Percentiles rank a stretch among this genome's conserved stretches.
These are phyloP conservation scores for Rotaria socialis DNA, from an alignment of 2,888 invertebrate species.

Conservation along the genomic window DNA sequence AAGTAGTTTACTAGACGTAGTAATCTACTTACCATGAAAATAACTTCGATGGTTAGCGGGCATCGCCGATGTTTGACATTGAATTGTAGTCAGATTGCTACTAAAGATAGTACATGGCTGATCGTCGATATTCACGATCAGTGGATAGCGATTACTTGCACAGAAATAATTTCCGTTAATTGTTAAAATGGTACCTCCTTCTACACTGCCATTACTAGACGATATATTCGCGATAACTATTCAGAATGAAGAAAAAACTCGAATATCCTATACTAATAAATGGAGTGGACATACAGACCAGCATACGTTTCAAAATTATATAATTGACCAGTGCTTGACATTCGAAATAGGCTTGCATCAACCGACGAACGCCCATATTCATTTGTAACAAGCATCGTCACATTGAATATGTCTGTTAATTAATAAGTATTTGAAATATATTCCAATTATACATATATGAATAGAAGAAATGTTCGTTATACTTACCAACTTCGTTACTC, in stretches of 20 bases:
- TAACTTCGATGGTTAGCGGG: background rate
- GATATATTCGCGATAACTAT: slow-evolving; percentile 36
- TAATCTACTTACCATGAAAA: too few relatives aligned
- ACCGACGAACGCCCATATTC: slow-evolving; percentile 39
- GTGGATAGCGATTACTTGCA: background rate
- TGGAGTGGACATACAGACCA: background rate
- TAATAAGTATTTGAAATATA: too few relatives aligned
- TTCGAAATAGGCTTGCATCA: background rate
- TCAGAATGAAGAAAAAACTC: too few relatives aligned
- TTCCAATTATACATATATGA: too few relatives aligned
- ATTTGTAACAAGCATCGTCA: slow-evolving; percentile 37
- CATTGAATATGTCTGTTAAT: background rate
- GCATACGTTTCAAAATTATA: slow-evolving; percentile 41
- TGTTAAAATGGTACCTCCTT: slow-evolving; percentile 46
- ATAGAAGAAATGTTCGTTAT: too few relatives aligned
- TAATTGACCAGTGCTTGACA: slow-evolving; percentile 27
- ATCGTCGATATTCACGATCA: slow-evolving; percentile 21
- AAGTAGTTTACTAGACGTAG: too few relatives aligned
- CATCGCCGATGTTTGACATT: slow-evolving; percentile 12
- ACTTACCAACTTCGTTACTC: slow-evolving; percentile 33
- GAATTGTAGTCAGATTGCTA: background rate
- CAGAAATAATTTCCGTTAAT: slow-evolving; percentile 46
- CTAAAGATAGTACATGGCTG: background rate
- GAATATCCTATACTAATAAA: too few relatives aligned
- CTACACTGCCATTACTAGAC: slow-evolving; percentile 41